phyloP scores from a whole-genome alignment of 2,113 vertebrate genomes.

The Atlantisia rogersi region DNA sequence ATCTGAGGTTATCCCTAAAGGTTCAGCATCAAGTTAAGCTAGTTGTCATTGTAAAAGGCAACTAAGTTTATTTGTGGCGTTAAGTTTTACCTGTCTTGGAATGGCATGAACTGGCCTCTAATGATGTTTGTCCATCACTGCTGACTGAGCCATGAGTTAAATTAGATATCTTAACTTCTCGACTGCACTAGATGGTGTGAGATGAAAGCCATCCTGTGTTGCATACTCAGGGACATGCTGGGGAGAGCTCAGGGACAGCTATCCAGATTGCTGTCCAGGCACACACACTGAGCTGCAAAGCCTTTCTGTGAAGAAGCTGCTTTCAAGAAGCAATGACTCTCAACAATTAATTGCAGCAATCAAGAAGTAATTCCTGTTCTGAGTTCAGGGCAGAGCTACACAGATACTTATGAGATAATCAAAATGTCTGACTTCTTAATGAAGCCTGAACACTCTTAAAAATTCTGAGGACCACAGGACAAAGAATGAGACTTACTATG shows the following conservation, averaged over 20 bases:
- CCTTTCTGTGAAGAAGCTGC: not conserved
- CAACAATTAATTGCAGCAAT: not conserved
- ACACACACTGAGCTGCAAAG: not conserved
- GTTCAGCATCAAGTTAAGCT: not conserved
- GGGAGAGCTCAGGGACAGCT: no score
- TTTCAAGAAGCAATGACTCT: not conserved
- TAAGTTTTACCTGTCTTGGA: not conserved
- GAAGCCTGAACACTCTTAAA: not conserved
- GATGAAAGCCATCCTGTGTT: not conserved
- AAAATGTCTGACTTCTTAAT: not conserved
- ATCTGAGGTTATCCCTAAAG: not conserved
- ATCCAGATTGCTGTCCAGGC: not conserved
- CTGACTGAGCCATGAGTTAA: not conserved
- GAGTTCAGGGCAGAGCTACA: not conserved
- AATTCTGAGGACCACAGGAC: not conserved
- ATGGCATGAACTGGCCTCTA: not conserved
- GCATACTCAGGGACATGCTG: not conserved
- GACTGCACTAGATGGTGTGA: fast-evolving
- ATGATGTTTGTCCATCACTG: not conserved
- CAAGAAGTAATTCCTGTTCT: not conserved
- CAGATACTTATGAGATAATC: not conserved
- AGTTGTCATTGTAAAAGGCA: not conserved
- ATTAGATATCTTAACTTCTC: not conserved
- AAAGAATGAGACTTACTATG: not conserved
- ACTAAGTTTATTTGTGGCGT: not conserved